phyloP scores from a whole-genome alignment of 2,888 invertebrate species.

The Apamea monoglypha region DNA sequence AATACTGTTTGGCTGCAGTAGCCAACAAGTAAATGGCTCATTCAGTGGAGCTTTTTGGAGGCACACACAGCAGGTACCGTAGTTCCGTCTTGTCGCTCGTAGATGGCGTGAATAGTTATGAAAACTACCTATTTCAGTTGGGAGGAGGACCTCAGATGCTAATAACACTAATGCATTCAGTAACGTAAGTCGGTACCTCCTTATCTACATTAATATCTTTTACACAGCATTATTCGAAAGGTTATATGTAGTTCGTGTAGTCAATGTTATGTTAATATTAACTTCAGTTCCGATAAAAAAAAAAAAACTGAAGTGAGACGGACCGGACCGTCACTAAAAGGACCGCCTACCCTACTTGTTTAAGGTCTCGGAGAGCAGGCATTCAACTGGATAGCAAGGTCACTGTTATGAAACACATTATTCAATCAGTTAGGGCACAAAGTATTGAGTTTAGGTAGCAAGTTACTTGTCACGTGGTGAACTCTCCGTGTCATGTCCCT shows the following conservation, averaged over 20 bases:
- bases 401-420: not conserved
- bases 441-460: too few species aligned
- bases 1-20: not conserved
- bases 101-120: constrained; percentile 35
- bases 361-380: not conserved
- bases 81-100: not conserved
- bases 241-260: not conserved
- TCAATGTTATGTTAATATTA: constrained; percentile 1
- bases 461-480: not conserved
- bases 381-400: not conserved
- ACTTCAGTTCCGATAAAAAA: not conserved
- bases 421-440: constrained; percentile 2
- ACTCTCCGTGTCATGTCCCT: not conserved
- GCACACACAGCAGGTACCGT: not conserved
- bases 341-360: not conserved
- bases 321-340: not conserved
- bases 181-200: not conserved
- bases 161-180: not conserved
- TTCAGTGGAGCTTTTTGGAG: not conserved
- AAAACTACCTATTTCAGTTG: not conserved
- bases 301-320: not conserved
- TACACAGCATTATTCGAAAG: not conserved
- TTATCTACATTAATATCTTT: not conserved
- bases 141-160: not conserved
- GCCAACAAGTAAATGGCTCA: not conserved